Conservation (phyloP, 2,797 vertebrate species). For the Pipistrellus pygmaeus region DNA sequence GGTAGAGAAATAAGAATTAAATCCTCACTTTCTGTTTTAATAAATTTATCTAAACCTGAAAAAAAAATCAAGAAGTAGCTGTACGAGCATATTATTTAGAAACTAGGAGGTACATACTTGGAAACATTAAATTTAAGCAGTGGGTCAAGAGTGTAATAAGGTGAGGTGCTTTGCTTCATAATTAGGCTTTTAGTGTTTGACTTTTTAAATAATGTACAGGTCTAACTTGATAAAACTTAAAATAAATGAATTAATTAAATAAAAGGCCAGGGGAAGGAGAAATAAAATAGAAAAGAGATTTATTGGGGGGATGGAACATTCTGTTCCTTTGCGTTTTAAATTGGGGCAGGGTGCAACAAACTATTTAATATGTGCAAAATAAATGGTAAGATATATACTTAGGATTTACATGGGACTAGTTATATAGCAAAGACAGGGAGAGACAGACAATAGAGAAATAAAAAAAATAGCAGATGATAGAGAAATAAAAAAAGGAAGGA, state of each 20-base stretch:
- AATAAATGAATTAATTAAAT: slow-evolving; percentile 21
- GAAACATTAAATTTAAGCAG: background rate
- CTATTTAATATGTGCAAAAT: background rate
- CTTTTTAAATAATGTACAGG: background rate
- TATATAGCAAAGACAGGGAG: background rate
- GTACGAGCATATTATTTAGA: slow-evolving; percentile 28
- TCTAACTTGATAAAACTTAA: slow-evolving; percentile 43
- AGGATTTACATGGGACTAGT: slow-evolving; percentile 5
- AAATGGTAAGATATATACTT: slow-evolving; percentile 13
- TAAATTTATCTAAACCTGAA: background rate
- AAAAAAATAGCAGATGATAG: background rate
- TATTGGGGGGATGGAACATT: background rate
- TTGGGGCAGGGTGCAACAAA: slow-evolving; percentile 38
- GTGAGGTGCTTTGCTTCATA: background rate
- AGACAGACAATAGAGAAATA: background rate
- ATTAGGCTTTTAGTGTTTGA: slow-evolving; percentile 14
- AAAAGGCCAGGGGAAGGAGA: background rate
- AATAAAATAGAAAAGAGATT: slow-evolving; percentile 27
- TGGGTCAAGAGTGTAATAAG: background rate
- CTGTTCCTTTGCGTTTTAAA: slow-evolving; percentile 67
- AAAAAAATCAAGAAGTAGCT: slow-evolving; percentile 51
- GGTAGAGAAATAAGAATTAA: background rate
- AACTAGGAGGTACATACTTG: background rate
- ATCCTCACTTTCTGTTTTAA: slow-evolving; percentile 47
- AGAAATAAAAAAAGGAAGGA: background rate